phyloP scores from a whole-genome alignment of 2,888 invertebrate genomes.

The Blastobasis lacticolella region DNA sequence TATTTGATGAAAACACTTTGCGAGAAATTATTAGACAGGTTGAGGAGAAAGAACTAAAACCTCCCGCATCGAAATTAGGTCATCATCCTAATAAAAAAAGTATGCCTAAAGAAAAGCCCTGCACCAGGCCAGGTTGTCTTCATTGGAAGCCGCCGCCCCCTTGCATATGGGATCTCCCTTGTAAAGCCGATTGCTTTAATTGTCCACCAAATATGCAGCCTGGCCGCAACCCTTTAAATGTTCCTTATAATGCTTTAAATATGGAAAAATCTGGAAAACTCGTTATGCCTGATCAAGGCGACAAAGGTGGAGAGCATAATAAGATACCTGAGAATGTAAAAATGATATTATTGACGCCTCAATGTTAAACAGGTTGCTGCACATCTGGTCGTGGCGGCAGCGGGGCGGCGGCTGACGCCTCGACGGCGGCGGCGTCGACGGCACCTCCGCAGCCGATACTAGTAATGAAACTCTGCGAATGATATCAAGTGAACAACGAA shows the following conservation, averaged over 20 bases:
- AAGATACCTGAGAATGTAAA: no score
- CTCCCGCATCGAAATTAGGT: constrained; percentile 23
- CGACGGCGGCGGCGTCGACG: constrained; percentile 29
- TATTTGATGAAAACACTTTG: constrained; percentile 41
- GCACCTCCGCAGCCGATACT: constrained; percentile 47
- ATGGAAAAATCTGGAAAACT: background rate
- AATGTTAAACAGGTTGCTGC: constrained; percentile 53
- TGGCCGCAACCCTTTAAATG: constrained; percentile 35
- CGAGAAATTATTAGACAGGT: constrained; percentile 36
- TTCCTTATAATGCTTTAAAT: no score
- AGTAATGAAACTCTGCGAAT: constrained; percentile 55
- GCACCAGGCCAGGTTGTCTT: constrained; percentile 50
- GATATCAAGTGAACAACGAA: constrained; percentile 18
- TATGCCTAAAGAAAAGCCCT: constrained; percentile 33
- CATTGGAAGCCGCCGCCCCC: constrained; percentile 60
- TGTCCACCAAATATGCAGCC: constrained; percentile 41
- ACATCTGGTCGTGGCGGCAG: no score
- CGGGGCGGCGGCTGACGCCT: constrained; percentile 29
- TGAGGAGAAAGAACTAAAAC: constrained; percentile 31
- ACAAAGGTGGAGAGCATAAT: no score
- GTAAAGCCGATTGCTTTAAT: constrained; percentile 62
- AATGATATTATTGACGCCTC: constrained; percentile 41
- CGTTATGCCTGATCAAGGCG: background rate
- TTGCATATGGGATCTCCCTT: constrained; percentile 56
- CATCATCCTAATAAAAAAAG: constrained; percentile 22